Conservation (phyloP, 2,113 vertebrate genomes). For the Chionis minor region DNA sequence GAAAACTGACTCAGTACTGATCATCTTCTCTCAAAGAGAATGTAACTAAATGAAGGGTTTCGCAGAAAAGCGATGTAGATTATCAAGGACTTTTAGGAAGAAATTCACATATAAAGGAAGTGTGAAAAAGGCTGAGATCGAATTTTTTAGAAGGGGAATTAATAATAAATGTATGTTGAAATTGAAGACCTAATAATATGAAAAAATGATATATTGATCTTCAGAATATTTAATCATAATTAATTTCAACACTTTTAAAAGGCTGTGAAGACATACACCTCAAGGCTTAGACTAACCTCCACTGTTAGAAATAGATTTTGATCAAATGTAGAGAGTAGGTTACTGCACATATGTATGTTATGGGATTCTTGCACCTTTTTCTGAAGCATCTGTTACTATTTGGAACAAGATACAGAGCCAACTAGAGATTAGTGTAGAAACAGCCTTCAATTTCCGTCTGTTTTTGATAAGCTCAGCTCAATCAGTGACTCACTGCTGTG, state of each 20-base stretch:
- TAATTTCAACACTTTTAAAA: not conserved
- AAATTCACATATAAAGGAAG: not conserved
- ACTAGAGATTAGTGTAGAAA: not conserved
- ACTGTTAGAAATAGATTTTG: not conserved
- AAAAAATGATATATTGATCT: not conserved
- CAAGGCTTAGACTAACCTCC: not conserved
- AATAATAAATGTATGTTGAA: not conserved
- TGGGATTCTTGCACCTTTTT: not conserved
- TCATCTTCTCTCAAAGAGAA: not conserved
- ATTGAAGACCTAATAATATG: not conserved
- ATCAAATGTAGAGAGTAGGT: not conserved
- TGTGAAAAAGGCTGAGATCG: not conserved
- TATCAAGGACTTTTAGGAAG: not conserved
- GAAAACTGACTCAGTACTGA: not conserved
- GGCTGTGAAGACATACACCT: not conserved
- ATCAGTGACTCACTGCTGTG: not conserved
- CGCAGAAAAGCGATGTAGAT: not conserved
- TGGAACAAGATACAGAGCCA: not conserved
- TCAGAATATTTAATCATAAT: not conserved
- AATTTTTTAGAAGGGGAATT: not conserved
- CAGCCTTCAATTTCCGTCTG: not conserved
- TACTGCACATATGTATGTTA: not conserved
- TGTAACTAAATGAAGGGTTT: not conserved
- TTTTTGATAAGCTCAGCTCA: not conserved
- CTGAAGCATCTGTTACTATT: not conserved